Percentiles rank a stretch among this genome's conserved stretches.
Evolutionary conservation across 2,113 vertebrate genomes (phyloP).

Genomic region (Eurystomus gularis): DNA sequence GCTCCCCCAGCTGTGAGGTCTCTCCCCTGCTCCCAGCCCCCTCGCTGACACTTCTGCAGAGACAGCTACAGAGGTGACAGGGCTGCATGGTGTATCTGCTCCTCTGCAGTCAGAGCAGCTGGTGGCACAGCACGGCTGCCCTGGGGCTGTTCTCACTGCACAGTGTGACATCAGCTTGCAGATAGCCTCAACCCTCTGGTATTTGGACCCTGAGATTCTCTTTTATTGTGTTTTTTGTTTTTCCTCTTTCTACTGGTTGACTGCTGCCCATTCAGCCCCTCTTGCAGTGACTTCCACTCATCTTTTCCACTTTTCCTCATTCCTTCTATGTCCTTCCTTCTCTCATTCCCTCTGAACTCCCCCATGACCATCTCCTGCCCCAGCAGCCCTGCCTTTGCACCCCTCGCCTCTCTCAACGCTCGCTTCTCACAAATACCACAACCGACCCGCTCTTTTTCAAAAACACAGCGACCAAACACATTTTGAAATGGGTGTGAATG

Average conservation of each 20-base stretch:
- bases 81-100: not conserved
- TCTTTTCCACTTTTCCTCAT: not conserved
- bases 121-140: not conserved
- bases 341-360: not conserved
- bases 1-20: fast-evolving
- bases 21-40: not conserved
- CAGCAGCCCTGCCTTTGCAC: not conserved
- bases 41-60: not conserved
- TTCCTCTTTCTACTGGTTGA: not conserved
- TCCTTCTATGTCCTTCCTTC: not conserved
- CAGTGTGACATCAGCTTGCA: not conserved
- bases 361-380: not conserved
- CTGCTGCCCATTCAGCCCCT: not conserved
- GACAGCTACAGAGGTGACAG: not conserved
- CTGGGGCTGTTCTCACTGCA: not conserved
- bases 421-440: not conserved
- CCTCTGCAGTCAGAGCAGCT: not conserved
- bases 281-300: not conserved
- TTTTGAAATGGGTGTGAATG: not conserved
- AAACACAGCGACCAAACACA: too few relatives aligned
- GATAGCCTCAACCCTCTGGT: not conserved
- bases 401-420: not conserved
- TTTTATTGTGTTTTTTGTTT: not conserved
- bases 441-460: not conserved
- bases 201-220: not conserved